Conservation (phyloP, 1,140 invertebrate species). For the Parasteatoda tepidariorum region DNA sequence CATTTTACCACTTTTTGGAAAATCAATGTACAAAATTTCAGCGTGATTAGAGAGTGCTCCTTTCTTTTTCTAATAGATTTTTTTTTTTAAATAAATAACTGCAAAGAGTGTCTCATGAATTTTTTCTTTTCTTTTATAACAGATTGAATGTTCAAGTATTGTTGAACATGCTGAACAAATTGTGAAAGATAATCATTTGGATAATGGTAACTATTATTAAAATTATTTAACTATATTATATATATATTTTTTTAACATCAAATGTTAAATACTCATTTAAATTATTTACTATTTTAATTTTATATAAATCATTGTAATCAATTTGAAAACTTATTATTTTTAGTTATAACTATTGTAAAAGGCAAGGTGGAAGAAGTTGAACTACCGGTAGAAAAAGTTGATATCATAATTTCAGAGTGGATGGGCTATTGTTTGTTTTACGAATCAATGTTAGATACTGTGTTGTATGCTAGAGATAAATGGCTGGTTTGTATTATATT, state of each 20-base stretch:
- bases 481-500: slow-evolving; percentile 77
- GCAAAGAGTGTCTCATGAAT: too few relatives aligned
- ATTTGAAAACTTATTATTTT: slow-evolving; percentile 62
- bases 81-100: too few relatives aligned
- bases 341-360: slow-evolving; percentile 86
- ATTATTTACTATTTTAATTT: background rate
- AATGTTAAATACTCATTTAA: too few relatives aligned
- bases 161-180: slow-evolving; percentile 73
- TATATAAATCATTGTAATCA: slow-evolving; percentile 17
- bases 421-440: slow-evolving; percentile 99
- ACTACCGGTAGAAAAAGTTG: slow-evolving; percentile 79
- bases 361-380: slow-evolving; percentile 85
- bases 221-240: too few relatives aligned
- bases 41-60: too few relatives aligned
- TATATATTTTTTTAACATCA: too few relatives aligned
- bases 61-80: too few relatives aligned
- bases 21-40: too few relatives aligned
- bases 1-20: too few relatives aligned
- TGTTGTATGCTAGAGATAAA: slow-evolving; percentile 92
- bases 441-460: slow-evolving; percentile 96
- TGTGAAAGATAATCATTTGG: slow-evolving; percentile 72
- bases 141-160: slow-evolving; percentile 75
- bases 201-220: slow-evolving; percentile 66
- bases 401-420: slow-evolving; percentile 99
- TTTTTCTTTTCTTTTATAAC: slow-evolving; percentile 65